Base-by-base conservation (phyloP, 2,113 vertebrate species). In the Lagopus leucura region DNA sequence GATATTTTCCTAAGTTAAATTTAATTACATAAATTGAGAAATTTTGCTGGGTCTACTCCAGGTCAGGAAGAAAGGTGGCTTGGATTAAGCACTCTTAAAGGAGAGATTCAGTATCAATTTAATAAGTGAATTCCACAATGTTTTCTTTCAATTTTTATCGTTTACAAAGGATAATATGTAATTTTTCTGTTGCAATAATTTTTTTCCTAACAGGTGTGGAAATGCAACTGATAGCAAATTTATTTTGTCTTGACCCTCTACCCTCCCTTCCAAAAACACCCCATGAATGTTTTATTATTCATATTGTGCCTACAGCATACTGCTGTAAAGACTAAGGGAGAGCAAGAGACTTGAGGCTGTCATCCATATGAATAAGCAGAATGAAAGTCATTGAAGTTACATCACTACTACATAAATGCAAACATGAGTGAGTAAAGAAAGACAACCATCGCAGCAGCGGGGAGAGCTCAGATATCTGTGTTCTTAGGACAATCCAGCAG, bases 391-490 rank as follows among this genome's bases (percentile, higher is more conserved):
- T 8, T 73, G 28, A 66, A 15, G 5, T n/a, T 74, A 38, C 6
- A 58, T 52, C n/a, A 3, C 15, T 82, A 12, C 30, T 75, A 6
- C 34, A 30, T 60, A 87, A 67, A 45, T 30, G 22, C 36, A 82
- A 81, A 40, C 8, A 63, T 5, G 24, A n/a, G 6, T 64, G 28
- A 77, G 47, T 11, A 36, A 34, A 21, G 10, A 64, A 11, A 55
- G 27, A 65, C 2, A 48, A n/a, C 2, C 6, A 10, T 27, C 32
- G 64, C 3, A 2, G 21, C 5, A 60, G 8, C 2, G 0, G 6
- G 9, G 0, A 4, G 2, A 74, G 4, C 8, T 57, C 34, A 8
- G 54, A 2, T 21, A 8, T 19, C 8, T 71, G 11, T 58, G 11
- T 74, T 15, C 13, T 22, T 13, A n/a, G 15, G 40, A 30, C 9